These are phyloP conservation scores for Apolygus lucorum DNA, from an alignment of 1,140 invertebrate genomes.

Conservation along the genomic window DNA sequence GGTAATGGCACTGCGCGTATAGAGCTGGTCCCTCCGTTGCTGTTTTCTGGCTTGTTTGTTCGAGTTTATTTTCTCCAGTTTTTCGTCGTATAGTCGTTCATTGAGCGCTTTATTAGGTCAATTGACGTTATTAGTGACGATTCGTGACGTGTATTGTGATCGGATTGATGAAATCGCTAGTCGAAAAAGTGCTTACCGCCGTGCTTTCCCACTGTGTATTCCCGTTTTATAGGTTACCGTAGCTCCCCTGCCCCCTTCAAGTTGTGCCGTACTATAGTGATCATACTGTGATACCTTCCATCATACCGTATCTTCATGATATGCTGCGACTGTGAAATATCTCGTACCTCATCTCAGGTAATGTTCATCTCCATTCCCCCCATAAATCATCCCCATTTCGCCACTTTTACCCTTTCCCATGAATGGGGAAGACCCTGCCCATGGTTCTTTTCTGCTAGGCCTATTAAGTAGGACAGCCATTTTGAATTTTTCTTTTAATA, in stretches of 20 bases:
- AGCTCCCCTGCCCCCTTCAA: not conserved
- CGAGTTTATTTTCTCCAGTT: not conserved
- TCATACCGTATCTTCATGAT: not conserved
- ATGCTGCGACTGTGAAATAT: not conserved
- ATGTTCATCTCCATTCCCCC: no score
- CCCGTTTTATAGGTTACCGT: slow-evolving; percentile 5
- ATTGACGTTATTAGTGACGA: no score
- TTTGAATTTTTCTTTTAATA: slow-evolving; percentile 25
- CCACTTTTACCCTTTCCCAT: no score
- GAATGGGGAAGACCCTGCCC: not conserved
- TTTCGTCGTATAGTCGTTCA: no score
- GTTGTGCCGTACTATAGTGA: not conserved
- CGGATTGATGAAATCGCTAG: not conserved
- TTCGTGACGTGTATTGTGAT: not conserved
- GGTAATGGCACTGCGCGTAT: slow-evolving; percentile 13
- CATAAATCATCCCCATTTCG: no score
- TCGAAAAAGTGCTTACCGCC: not conserved
- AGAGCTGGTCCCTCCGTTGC: not conserved
- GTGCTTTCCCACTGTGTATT: not conserved
- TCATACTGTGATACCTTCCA: not conserved
- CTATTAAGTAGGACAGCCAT: slow-evolving; percentile 25
- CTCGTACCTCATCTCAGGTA: no score
- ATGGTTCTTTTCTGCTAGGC: not conserved
- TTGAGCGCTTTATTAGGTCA: no score
- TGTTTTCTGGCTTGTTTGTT: not conserved